Percentiles rank a stretch among this genome's conserved stretches.
Conservation (phyloP, 2,888 invertebrate genomes). For the Arge pagana region DNA sequence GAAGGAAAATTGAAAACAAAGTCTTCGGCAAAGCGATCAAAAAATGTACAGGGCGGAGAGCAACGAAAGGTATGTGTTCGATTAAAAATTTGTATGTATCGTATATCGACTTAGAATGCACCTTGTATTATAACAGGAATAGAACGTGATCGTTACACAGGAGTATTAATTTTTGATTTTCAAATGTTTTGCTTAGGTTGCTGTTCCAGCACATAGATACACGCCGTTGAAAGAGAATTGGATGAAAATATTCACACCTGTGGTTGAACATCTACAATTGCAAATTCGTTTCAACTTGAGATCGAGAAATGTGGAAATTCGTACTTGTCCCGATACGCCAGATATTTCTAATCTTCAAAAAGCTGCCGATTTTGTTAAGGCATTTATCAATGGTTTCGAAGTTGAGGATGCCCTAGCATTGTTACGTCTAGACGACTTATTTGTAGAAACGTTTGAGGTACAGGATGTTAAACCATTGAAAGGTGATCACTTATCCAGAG, state of each 20-base stretch:
- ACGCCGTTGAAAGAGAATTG: slow-evolving; percentile 95
- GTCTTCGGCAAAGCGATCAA: slow-evolving; percentile 48
- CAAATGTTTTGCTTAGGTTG: slow-evolving; percentile 56
- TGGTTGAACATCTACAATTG: slow-evolving; percentile 92
- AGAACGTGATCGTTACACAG: slow-evolving; percentile 1
- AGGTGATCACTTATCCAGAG: slow-evolving; percentile 94
- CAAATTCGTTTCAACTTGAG: slow-evolving; percentile 94
- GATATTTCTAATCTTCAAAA: slow-evolving; percentile 93
- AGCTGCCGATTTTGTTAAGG: slow-evolving; percentile 97
- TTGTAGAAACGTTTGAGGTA: slow-evolving; percentile 95
- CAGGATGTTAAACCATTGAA: slow-evolving; percentile 94
- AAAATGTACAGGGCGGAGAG: slow-evolving; percentile 44
- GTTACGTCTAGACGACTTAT: slow-evolving; percentile 92
- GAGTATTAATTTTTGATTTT: background rate
- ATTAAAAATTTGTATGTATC: background rate
- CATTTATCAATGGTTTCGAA: slow-evolving; percentile 95
- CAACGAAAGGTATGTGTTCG: slow-evolving; percentile 44
- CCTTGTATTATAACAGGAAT: background rate
- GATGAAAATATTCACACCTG: slow-evolving; percentile 94
- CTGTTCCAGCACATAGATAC: slow-evolving; percentile 93
- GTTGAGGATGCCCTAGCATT: slow-evolving; percentile 96
- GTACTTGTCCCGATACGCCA: slow-evolving; percentile 70
- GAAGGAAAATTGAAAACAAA: slow-evolving; percentile 60
- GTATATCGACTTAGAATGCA: background rate
- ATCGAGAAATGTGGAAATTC: slow-evolving; percentile 87